Evolutionary conservation across 2,888 invertebrate genomes (phyloP), one percentile per base, ranked within the genome.

Genomic region (Phalera bucephala): DNA sequence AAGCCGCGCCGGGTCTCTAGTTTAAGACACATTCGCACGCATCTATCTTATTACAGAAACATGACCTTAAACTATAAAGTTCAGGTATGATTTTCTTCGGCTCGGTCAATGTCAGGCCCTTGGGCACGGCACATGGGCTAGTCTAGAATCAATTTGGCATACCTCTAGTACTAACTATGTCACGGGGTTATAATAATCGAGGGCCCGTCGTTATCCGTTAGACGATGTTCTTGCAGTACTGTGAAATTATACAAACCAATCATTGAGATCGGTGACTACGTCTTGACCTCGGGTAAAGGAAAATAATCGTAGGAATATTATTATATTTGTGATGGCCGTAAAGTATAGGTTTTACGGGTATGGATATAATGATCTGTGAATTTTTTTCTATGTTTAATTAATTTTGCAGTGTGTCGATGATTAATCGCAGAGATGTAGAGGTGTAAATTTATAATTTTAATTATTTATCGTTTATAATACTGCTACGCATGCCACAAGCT

Each of bases 121-220:
- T 61, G 55, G 67, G 67, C 58, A 64, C 50, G 52, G 49, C 52
- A 51, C 50, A 47, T 52, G 67, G 68, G 70, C 60, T 63, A 57
- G 58, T 64, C 67, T 58, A 63, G 78, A 83, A 80, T 82, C 80
- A 85, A 84, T 85, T 83, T 81, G 68, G 64, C 62, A 66, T 68
- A 72, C 72, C 70, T 71, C 71, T 65, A 58, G 52, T 43, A 37
- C 42, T 65, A 84, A 81, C 75, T 83, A 69, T 85, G 87, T 78
- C 77, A 86, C 56, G 78, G 75, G 86, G 86, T 84, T 85, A 81
- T 71, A 76, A 79, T 80, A 74, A 80, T 75, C 75, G 74, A 73
- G 71, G 69, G 52, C 50, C 49, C 52, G 53, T 55, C 46, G 35
- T 44, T 51, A 49, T 66, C 84, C 83, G 82, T 85, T 84, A 84